phyloP scores from a whole-genome alignment of 2,888 invertebrate species.

The Synanthedon formicaeformis region DNA sequence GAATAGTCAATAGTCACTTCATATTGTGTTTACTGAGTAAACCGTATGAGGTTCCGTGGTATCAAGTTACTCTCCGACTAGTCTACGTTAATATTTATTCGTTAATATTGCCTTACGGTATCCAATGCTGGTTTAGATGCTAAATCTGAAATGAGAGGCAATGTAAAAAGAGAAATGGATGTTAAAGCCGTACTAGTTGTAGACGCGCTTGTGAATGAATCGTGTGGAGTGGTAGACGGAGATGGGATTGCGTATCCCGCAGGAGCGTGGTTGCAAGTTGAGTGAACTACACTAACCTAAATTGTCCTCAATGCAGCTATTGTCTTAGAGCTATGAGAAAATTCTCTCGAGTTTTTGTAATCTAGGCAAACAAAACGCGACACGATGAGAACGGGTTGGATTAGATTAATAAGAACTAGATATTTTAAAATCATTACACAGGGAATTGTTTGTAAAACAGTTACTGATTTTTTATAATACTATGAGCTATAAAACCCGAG shows the following conservation, averaged over 20 bases:
- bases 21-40: conserved; percentile 64
- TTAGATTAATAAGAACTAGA: too few relatives aligned
- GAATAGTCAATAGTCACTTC: conserved; percentile 70
- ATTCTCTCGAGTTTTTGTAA: conserved; percentile 32
- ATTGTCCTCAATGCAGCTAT: conserved; percentile 53
- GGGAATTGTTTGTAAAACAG: too few relatives aligned
- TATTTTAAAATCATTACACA: too few relatives aligned
- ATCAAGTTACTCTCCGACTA: conserved; percentile 35
- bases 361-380: not conserved
- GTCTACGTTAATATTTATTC: conserved; percentile 13
- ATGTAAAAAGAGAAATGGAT: conserved; percentile 20
- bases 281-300: conserved; percentile 62
- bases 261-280: conserved; percentile 53
- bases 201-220: conserved; percentile 6
- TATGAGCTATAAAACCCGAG: too few relatives aligned
- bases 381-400: too few relatives aligned
- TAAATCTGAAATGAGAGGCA: not conserved
- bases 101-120: not conserved
- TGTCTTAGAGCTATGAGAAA: conserved; percentile 42
- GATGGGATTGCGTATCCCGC: conserved; percentile 49
- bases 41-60: conserved; percentile 58
- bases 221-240: conserved; percentile 18
- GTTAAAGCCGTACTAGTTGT: conserved; percentile 3
- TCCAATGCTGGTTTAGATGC: conserved; percentile 18
- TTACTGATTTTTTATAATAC: too few relatives aligned